Conservation (phyloP, 2,797 vertebrate species). For the Poeciliopsis gracilis region DNA sequence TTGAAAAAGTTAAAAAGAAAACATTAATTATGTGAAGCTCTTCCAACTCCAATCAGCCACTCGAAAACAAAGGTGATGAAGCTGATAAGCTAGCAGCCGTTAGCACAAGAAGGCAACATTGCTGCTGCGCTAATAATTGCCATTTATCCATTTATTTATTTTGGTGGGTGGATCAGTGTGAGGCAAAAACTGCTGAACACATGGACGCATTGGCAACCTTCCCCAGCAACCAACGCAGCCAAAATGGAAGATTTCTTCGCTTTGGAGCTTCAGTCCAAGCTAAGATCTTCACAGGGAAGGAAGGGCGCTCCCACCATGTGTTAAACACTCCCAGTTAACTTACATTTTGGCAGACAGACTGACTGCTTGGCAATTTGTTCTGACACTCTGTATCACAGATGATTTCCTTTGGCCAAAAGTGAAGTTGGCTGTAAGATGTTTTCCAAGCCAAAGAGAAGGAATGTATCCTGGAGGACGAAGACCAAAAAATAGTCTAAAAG, state of each 20-base stretch:
- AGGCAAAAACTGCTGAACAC: neutral
- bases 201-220: neutral
- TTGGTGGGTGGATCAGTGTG: neutral
- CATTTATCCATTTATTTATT: neutral
- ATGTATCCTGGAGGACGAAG: neutral
- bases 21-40: neutral
- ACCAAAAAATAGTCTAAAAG: slow-evolving; percentile 8
- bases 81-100: neutral
- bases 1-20: neutral
- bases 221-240: neutral
- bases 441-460: slow-evolving; percentile 8
- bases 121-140: neutral
- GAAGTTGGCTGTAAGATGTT: neutral
- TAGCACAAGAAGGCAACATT: neutral
- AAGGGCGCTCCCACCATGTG: slow-evolving; percentile 23
- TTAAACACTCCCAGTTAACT: slow-evolving; percentile 28
- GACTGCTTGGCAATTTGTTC: slow-evolving; percentile 4
- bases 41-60: neutral
- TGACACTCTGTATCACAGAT: slow-evolving; percentile 17
- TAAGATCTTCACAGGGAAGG: slow-evolving; percentile 17
- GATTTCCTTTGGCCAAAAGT: slow-evolving; percentile 10
- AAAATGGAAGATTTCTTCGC: slow-evolving; percentile 16
- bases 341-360: slow-evolving; percentile 17
- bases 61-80: neutral
- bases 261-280: slow-evolving; percentile 9